Percentiles rank a stretch among this genome's conserved stretches.
Evolutionary conservation across 2,113 vertebrate genomes (phyloP).

Genomic region (Struthio camelus): DNA sequence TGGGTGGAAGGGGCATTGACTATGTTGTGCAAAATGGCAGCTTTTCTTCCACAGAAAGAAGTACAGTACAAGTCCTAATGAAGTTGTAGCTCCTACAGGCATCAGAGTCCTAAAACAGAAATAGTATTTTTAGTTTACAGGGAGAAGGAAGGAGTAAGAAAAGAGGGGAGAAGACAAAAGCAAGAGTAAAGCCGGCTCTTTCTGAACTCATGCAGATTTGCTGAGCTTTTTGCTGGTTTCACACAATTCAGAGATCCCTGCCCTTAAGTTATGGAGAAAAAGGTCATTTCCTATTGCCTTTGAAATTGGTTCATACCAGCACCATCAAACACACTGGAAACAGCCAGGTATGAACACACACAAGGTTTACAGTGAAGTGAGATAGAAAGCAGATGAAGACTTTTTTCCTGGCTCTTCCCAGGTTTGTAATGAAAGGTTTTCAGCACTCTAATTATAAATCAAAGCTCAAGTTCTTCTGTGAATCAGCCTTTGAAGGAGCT

Average conservation of each 20-base stretch:
- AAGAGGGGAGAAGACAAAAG: neutral
- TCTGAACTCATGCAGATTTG: neutral
- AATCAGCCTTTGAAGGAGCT: slow-evolving; percentile 36
- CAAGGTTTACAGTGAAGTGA: neutral
- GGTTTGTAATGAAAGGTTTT: slow-evolving; percentile 34
- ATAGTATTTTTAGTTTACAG: neutral
- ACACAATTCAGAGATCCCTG: neutral
- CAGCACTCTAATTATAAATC: slow-evolving; percentile 56
- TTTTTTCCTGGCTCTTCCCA: slow-evolving; percentile 20
- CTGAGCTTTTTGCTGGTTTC: neutral
- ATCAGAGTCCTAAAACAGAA: neutral
- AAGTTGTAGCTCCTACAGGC: neutral
- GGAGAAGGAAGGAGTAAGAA: neutral
- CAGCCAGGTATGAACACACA: neutral
- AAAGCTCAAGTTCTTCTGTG: slow-evolving; percentile 46
- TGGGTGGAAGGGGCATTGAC: neutral
- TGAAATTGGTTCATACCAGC: neutral
- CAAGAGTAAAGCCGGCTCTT: neutral
- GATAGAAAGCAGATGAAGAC: slow-evolving; percentile 17
- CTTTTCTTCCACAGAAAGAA: neutral
- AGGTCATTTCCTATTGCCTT: neutral
- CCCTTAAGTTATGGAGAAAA: neutral
- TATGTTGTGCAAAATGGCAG: neutral
- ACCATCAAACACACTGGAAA: neutral
- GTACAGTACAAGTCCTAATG: fast-evolving